These are phyloP conservation scores for Lindbergichthys nudifrons DNA, from an alignment of 2,797 vertebrate species.

Conservation along the genomic window DNA sequence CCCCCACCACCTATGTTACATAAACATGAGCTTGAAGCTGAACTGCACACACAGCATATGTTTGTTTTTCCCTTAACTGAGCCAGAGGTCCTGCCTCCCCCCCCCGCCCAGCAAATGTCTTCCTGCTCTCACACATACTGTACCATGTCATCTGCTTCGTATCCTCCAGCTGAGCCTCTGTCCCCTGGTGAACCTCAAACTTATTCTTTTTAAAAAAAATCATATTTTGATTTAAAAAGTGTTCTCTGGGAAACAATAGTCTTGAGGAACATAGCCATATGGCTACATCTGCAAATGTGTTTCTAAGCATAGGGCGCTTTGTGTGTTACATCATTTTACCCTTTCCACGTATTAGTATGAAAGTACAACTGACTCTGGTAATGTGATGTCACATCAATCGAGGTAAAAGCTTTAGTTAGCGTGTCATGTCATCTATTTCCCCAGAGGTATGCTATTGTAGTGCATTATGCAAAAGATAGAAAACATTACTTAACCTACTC, in stretches of 20 bases:
- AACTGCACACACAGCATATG: slow-evolving; percentile 68
- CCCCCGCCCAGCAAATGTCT: slow-evolving; percentile 65
- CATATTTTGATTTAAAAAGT: background rate
- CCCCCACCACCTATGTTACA: slow-evolving; percentile 63
- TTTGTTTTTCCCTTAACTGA: slow-evolving; percentile 58
- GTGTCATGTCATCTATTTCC: background rate
- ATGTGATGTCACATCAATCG: background rate
- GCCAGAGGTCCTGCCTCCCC: slow-evolving; percentile 67
- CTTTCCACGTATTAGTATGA: background rate
- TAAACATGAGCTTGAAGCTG: slow-evolving; percentile 69
- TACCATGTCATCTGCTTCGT: slow-evolving; percentile 61
- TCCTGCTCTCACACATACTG: slow-evolving; percentile 53
- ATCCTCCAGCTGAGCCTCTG: slow-evolving; percentile 65
- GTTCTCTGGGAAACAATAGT: background rate
- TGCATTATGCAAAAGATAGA: too few species aligned
- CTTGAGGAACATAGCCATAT: background rate
- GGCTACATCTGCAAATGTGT: background rate
- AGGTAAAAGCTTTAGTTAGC: background rate
- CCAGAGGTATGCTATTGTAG: too few species aligned
- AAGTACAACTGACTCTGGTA: background rate
- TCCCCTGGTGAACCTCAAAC: slow-evolving; percentile 28
- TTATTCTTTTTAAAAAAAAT: background rate
- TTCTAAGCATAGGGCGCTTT: background rate
- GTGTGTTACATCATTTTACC: background rate
- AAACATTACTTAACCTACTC: too few species aligned